Evolutionary conservation across 2,888 invertebrate genomes (phyloP), one percentile per base, ranked within the genome.

Genomic region (Crossocerus cetratus): DNA sequence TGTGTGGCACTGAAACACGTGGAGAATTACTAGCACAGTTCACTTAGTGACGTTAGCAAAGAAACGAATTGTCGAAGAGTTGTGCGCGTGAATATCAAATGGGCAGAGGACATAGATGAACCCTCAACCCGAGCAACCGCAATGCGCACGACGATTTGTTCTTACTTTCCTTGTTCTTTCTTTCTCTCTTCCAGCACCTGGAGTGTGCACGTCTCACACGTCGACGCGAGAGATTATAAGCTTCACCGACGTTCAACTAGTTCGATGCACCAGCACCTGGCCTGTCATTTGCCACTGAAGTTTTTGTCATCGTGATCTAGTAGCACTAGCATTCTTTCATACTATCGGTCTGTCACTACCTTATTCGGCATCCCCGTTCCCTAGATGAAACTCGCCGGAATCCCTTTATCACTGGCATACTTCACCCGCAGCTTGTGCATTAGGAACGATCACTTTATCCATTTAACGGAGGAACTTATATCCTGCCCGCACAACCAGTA

Each of bases 1-100:
- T 84, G 78, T 78, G 81, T 81, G 78, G 78, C 80, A 80, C 77
- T 78, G 65, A 60, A 63, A 72, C 59, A 45, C 75, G 59, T 63
- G 58, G 69, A 54, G 32, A 32, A 4, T 32, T 8, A 32, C 32
- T 32, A 32, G 32, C 11, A 11, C n/a, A n/a, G n/a, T n/a, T n/a
- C n/a, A n/a, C 8, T 11, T 32, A 32, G 32, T 32, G 11, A 32
- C 32, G 8, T 8, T 32, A 32, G 32, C 11, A 32, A 32, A 32
- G 32, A 32, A 32, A 11, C 8, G 32, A 32, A 32, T 0, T 8
- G 32, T 32, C 32, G 32, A 32, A 32, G 5, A 32, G 32, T 32
- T 32, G 32, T 32, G 8, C 32, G 32, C 32, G 32, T 32, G 32
- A 57, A 55, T 64, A 68, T 44, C 32, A 68, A 64, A 23, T 45